Base-by-base conservation (phyloP, 2,888 invertebrate species). In the Mycalesis mineus region DNA sequence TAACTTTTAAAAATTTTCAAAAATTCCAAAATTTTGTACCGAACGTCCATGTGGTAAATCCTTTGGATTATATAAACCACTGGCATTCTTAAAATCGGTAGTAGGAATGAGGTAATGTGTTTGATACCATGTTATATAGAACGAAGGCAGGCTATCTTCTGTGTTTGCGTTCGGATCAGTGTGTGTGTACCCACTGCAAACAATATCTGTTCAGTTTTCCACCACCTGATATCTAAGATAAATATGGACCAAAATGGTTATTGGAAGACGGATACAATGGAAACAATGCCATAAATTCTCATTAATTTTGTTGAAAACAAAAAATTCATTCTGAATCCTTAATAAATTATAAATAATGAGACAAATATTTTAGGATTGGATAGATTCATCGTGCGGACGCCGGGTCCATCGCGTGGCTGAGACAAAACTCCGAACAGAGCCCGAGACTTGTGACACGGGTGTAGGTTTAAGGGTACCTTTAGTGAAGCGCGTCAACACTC, bases 161-260 rank as follows among this genome's bases (percentile, higher is more conserved):
- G 28, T 64, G 78, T 82, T 76, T 80, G 73, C 69, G 4, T n/a
- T 50, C 37, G 74, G 78, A 75, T 82, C 68, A 69, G 31, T 6
- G 55, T 72, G 64, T 68, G 63, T 50, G 58, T 55, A 28, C n/a
- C n/a, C n/a, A n/a, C 14, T 11, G 65, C 62, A 77, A 77, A 81
- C 75, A 80, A 2, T 47, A 45, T 48, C 36, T 57, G 56, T 62
- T 67, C 73, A 65, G 77, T 76, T 68, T 73, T 77, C 69, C 74
- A 74, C 72, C 71, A 53, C 57, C 47, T 47, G 57, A 59, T 75
- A 71, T 73, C 69, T 64, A 15, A 58, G 47, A 65, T 63, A 73
- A 74, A 78, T 61, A 69, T 53, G 37, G 51, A 45, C 50, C 40
- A 68, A 62, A 63, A 65, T 65, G 55, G 58, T 59, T 60, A 61